Base-by-base conservation (phyloP, 1,140 invertebrate species). In the Portunus trituberculatus region DNA sequence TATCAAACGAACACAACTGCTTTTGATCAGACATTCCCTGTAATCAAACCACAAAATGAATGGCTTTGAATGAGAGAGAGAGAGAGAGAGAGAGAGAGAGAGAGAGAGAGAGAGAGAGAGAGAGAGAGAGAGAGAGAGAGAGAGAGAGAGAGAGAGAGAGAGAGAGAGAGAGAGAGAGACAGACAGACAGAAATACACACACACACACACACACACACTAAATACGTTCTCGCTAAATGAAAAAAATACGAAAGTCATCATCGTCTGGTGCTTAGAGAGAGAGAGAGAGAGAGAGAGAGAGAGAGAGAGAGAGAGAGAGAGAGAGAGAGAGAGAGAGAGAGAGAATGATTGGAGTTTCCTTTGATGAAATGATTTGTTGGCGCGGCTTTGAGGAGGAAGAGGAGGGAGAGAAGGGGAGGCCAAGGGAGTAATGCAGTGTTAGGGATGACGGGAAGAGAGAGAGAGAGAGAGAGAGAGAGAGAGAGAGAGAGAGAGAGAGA, bases 401-500 rank as follows among this genome's bases (percentile, higher is more conserved):
- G 28, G 88, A 48, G 45, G 25, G 48, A 10, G 88, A 45, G 45
- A 45, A 16, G 39, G 4, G 45, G n/a, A 3, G 25, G 84, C 10
- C n/a, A 6, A 39, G 88, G 39, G 14, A 29, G n/a, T n/a, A 48
- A 48, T 28, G 32, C 28, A 28, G n/a, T 8, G 39, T 6, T 39
- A 48, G 31, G 88, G 0, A 90, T 20, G 39, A 90, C 6, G 20
- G 88, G 48, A 3, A 48, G 84, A 84, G 83, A 87, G 29, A 87
- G 84, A 87, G 84, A 87, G 84, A 87, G 84, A 87, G 84, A 46
- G 84, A 46, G 84, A 32, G 84, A 87, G 84, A 87, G 88, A 89
- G 88, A 48, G 45, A 45, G 46, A 89, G 45, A 28, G 88, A 46
- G 39, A 45, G 45, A 45, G 88, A 39, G 84, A 39, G 84, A 39